Percentiles rank a stretch among this genome's conserved stretches.
Conservation (phyloP, 2,113 vertebrate species). For the Salvelinus sp. region DNA sequence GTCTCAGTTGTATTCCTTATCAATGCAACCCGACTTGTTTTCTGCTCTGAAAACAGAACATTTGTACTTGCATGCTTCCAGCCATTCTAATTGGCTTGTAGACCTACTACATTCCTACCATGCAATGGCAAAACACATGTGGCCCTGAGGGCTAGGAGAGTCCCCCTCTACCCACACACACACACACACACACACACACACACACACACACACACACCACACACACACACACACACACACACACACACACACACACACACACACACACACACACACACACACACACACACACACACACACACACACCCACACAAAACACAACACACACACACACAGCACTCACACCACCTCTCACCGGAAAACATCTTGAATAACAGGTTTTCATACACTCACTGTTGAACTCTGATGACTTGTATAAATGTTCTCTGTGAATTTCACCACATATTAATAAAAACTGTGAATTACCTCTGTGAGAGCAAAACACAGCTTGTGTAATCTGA, state of each 20-base stretch:
- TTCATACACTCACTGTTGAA: background rate
- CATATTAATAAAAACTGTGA: background rate
- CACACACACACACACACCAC: constrained; percentile 7
- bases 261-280: constrained; percentile 13
- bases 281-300: background rate
- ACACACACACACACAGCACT: constrained; percentile 6
- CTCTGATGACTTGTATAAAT: background rate
- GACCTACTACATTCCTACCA: too few species aligned
- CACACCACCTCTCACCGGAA: too few species aligned
- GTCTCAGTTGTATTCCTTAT: background rate
- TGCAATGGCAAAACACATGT: constrained; percentile 18
- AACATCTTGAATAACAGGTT: too few species aligned
- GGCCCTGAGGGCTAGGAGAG: constrained; percentile 18
- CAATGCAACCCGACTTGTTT: constrained; percentile 23
- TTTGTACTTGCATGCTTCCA: constrained; percentile 3
- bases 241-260: constrained; percentile 5
- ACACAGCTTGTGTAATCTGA: background rate
- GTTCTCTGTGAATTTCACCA: background rate
- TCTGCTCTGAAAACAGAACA: background rate
- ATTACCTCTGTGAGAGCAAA: too few species aligned
- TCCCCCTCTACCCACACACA: constrained; percentile 45
- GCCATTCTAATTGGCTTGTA: constrained; percentile 4
- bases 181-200: background rate
- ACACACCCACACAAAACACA: background rate
- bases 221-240: background rate